phyloP scores from a whole-genome alignment of 2,888 invertebrate genomes.

The Caradrina kadenii region DNA sequence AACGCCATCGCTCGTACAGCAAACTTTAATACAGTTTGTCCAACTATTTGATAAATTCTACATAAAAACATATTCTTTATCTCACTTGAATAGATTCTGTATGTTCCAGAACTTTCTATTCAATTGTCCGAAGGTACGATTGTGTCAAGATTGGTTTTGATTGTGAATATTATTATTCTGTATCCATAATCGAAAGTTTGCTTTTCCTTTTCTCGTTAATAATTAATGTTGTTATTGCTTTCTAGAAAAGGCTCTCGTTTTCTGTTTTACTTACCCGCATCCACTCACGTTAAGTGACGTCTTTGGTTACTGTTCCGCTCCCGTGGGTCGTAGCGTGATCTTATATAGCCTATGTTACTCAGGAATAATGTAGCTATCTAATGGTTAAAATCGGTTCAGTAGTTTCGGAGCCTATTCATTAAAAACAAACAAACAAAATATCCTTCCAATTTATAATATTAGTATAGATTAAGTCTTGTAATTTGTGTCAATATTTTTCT shows the following conservation, averaged over 20 bases:
- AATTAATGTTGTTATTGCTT: background rate
- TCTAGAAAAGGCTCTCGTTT: background rate
- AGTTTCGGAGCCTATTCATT: too few species aligned
- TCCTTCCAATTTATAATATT: too few species aligned
- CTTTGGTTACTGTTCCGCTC: too few species aligned
- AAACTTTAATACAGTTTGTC: constrained; percentile 73
- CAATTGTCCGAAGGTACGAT: constrained; percentile 54
- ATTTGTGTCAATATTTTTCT: background rate
- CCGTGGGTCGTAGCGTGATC: too few species aligned
- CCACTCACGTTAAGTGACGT: too few species aligned
- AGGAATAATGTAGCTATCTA: too few species aligned
- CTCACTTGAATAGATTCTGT: constrained; percentile 53
- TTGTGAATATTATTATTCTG: constrained; percentile 46
- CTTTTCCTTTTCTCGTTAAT: background rate
- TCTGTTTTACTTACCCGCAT: background rate
- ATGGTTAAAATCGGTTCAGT: too few species aligned
- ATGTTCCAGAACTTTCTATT: constrained; percentile 51
- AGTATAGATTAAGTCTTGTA: too few species aligned
- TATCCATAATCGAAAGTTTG: constrained; percentile 29
- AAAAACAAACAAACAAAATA: too few species aligned
- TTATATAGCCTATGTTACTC: too few species aligned
- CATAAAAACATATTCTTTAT: constrained; percentile 63
- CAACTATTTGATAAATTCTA: constrained; percentile 71
- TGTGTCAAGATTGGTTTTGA: constrained; percentile 41
- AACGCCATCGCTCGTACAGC: constrained; percentile 58